Base-by-base conservation (phyloP, 2,797 vertebrate species). In the Masticophis lateralis region DNA sequence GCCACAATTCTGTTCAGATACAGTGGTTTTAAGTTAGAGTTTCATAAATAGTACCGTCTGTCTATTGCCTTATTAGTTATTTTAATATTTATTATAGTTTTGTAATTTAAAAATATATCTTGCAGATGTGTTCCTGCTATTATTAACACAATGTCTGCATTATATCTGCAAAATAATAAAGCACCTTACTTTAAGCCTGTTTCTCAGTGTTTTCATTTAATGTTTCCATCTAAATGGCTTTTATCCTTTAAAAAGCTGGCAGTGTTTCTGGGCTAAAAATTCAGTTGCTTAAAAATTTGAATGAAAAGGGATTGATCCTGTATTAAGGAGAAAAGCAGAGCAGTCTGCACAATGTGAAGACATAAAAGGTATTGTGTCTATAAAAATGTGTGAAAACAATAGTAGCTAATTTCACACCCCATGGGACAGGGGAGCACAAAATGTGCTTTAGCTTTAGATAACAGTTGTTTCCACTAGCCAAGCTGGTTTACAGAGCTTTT, bases 391-490 rank as follows among this genome's bases (percentile, higher is more conserved):
- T 96, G 96, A 97, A 97, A 97, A 98, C 98, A 98, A 97, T 98
- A 97, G 97, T 97, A 96, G 97, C 97, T 98, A 98, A 98, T 98
- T 98, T 98, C 97, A 97, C 96, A 97, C 95, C 98, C 97, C 97
- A 8, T 96, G 98, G 97, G 98, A 98, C 93, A 96, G 94, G 95
- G 93, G 91, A 96, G 96, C 94, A 97, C 28, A 90, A 96, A 97
- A 97, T 97, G 97, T 97, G 97, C 97, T 97, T 97, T 96, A 94
- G 97, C 96, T 97, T 97, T 96, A 98, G 98, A 98, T 98, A 98
- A 98, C 97, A 94, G 95, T 96, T 94, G 96, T 95, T 92, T 96
- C 96, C 96, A 55, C 74, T 91, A 87, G 97, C 97, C 97, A 98
- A 95, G 96, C 91, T 74, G 95, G 96, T 97, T 97, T 97, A 96